phyloP scores from a whole-genome alignment of 2,888 invertebrate species.

The Spialia ferax region DNA sequence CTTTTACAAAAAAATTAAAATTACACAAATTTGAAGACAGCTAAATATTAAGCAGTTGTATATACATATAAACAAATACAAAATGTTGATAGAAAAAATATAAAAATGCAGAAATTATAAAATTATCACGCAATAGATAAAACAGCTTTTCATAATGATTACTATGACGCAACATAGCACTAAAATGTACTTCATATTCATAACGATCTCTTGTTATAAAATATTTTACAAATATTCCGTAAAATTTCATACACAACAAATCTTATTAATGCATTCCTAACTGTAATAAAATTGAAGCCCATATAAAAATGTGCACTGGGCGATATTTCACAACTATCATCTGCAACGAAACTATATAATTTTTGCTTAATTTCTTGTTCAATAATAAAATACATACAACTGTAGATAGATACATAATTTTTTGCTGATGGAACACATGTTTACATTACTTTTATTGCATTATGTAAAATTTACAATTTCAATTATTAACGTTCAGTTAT shows the following conservation, averaged over 20 bases:
- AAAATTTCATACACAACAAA: constrained; percentile 40
- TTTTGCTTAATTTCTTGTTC: constrained; percentile 32
- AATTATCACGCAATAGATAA: constrained; percentile 38
- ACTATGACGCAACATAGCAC: constrained; percentile 40
- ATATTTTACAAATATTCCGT: constrained; percentile 38
- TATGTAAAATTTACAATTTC: constrained; percentile 28
- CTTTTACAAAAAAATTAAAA: constrained; percentile 21
- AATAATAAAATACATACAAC: constrained; percentile 33
- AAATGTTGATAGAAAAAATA: constrained; percentile 37
- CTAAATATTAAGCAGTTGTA: constrained; percentile 31
- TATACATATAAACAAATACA: constrained; percentile 36
- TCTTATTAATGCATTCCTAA: constrained; percentile 36
- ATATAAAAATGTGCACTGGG: constrained; percentile 17
- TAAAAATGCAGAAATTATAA: constrained; percentile 39
- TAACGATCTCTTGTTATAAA: constrained; percentile 40
- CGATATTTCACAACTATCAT: constrained; percentile 36
- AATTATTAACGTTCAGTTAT: constrained; percentile 20
- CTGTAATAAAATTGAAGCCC: constrained; percentile 37
- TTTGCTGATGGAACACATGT: constrained; percentile 36
- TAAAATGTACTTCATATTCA: constrained; percentile 36
- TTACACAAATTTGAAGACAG: constrained; percentile 17
- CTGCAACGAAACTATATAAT: constrained; percentile 38
- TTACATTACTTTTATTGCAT: constrained; percentile 34
- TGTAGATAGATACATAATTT: constrained; percentile 34
- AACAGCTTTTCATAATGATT: constrained; percentile 33